Evolutionary conservation across 2,797 vertebrate species (phyloP).

Genomic region (Sebastes aleutianus): DNA sequence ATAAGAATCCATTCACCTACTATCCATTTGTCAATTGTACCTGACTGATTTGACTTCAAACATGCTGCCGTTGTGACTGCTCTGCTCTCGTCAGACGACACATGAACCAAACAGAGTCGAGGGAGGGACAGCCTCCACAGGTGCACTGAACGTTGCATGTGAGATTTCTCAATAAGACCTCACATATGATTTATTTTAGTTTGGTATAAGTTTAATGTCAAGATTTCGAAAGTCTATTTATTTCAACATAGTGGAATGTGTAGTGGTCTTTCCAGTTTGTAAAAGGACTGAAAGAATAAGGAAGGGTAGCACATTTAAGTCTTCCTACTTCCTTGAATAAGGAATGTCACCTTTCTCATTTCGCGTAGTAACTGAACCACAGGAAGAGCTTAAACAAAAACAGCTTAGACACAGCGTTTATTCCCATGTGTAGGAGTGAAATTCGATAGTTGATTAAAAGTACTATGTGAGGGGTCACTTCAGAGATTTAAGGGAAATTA

Average conservation of each 20-base stretch:
- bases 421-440: background rate
- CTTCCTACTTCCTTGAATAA: slow-evolving; percentile 69
- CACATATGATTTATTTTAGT: background rate
- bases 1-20: background rate
- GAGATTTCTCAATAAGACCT: background rate
- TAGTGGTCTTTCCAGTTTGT: background rate
- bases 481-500: background rate
- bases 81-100: slow-evolving; percentile 30
- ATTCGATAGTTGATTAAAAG: background rate
- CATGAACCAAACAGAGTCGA: slow-evolving; percentile 27
- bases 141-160: background rate
- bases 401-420: background rate
- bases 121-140: slow-evolving; percentile 36
- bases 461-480: background rate
- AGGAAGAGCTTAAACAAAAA: background rate
- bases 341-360: slow-evolving; percentile 52
- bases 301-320: slow-evolving; percentile 28
- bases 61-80: slow-evolving; percentile 6
- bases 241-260: background rate
- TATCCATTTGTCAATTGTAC: background rate
- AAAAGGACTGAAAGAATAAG: background rate
- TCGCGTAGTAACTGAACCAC: slow-evolving; percentile 13
- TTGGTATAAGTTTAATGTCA: background rate
- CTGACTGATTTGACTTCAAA: background rate
- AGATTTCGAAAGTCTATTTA: background rate